Percentiles rank a stretch among this genome's conserved stretches.
Conservation (phyloP, 2,113 vertebrate species). For the Laticauda colubrina region DNA sequence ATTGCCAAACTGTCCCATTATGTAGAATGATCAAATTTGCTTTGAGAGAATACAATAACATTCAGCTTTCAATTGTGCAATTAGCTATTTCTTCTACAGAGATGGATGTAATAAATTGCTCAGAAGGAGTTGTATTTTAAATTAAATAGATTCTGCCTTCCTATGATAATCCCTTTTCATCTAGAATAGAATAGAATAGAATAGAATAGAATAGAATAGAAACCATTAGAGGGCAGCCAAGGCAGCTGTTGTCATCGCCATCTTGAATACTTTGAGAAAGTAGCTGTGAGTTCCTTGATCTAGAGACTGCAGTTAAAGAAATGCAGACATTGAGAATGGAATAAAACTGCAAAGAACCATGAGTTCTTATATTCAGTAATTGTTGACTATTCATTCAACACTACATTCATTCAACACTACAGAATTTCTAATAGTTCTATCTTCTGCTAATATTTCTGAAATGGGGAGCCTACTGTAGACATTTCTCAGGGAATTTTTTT, state of each 20-base stretch:
- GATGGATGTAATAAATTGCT: not conserved
- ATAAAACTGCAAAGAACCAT: not conserved
- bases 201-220: too few relatives aligned
- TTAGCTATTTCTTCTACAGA: constrained; percentile 15
- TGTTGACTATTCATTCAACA: not conserved
- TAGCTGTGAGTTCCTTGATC: not conserved
- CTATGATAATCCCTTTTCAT: constrained; percentile 22
- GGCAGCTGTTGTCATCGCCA: too few relatives aligned
- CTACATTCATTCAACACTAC: not conserved
- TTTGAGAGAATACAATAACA: constrained; percentile 12
- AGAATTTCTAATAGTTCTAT: not conserved
- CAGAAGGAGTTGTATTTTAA: not conserved
- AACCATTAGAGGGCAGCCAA: too few relatives aligned
- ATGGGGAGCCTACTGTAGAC: not conserved
- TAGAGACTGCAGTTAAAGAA: not conserved
- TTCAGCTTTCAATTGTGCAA: constrained; percentile 28
- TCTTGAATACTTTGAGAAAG: not conserved
- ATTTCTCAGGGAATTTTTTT: not conserved
- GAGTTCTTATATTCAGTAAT: not conserved
- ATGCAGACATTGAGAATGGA: not conserved
- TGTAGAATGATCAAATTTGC: not conserved
- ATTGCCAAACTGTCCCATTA: constrained; percentile 24
- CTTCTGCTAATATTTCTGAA: not conserved
- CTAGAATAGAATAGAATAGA: not conserved
- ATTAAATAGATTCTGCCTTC: constrained; percentile 10